Evolutionary conservation across 1,140 invertebrate genomes (phyloP).

Genomic region (Propsilocerus akamusi): DNA sequence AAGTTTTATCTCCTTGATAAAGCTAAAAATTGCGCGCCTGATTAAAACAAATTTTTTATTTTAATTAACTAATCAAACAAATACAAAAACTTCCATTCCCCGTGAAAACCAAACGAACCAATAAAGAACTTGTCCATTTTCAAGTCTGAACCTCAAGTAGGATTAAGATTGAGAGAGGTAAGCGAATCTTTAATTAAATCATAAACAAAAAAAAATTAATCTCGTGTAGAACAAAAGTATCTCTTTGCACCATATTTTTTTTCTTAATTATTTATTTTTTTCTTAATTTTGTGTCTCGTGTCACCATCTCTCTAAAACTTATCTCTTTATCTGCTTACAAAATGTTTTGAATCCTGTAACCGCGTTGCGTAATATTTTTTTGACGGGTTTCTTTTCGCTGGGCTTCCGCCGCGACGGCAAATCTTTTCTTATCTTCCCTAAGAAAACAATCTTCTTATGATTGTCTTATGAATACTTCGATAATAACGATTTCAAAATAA

Average conservation of each 20-base stretch:
- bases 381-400: too few relatives aligned
- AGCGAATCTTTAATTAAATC: not conserved
- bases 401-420: too few relatives aligned
- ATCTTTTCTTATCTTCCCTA: too few relatives aligned
- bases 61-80: not conserved
- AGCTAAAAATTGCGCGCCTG: too few relatives aligned
- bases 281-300: too few relatives aligned
- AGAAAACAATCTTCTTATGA: too few relatives aligned
- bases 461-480: too few relatives aligned
- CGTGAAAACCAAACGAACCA: too few relatives aligned
- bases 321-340: not conserved
- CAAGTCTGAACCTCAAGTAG: not conserved
- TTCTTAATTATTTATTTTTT: not conserved
- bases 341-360: not conserved
- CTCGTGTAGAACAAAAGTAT: not conserved
- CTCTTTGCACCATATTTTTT: not conserved
- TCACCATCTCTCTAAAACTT: not conserved
- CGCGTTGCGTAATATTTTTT: too few relatives aligned
- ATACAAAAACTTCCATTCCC: too few relatives aligned
- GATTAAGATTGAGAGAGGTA: not conserved
- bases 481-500: too few relatives aligned
- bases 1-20: too few relatives aligned
- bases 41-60: slow-evolving; percentile 1
- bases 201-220: not conserved
- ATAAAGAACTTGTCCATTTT: not conserved